Percentiles rank a stretch among this genome's conserved stretches.
These are phyloP conservation scores for Macrobrachium nipponense DNA, from an alignment of 1,140 invertebrate species.

Conservation along the genomic window DNA sequence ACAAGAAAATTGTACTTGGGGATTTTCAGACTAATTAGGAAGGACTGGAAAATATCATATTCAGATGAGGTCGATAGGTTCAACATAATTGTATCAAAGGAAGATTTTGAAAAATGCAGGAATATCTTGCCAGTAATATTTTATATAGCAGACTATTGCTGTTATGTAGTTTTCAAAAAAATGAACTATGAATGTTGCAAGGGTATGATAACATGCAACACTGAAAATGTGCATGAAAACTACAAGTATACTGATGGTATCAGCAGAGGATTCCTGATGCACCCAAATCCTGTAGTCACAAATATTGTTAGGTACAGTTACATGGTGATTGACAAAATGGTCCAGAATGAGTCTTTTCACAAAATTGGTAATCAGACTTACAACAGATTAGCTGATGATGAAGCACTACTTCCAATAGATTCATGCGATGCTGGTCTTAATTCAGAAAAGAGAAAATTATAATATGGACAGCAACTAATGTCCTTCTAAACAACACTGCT, in stretches of 20 bases:
- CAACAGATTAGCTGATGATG: slow-evolving; percentile 21
- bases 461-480: too few species aligned
- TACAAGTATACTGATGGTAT: slow-evolving; percentile 9
- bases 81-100: too few species aligned
- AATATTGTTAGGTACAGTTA: too few species aligned
- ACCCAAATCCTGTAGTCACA: slow-evolving; percentile 22
- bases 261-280: slow-evolving; percentile 9
- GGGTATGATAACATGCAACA: slow-evolving; percentile 8
- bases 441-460: slow-evolving; percentile 21
- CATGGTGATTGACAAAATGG: too few species aligned
- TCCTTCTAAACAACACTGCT: slow-evolving; percentile 13
- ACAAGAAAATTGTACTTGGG: slow-evolving; percentile 2
- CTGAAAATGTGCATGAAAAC: slow-evolving; percentile 7
- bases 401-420: not conserved
- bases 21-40: slow-evolving; percentile 12
- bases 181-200: slow-evolving; percentile 19
- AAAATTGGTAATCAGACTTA: slow-evolving; percentile 1
- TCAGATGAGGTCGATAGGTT: not conserved
- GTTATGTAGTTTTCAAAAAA: slow-evolving; percentile 28
- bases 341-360: too few species aligned
- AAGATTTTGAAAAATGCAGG: too few species aligned
- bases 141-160: slow-evolving; percentile 15
- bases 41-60: not conserved
- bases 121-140: not conserved
- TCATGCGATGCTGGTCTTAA: slow-evolving; percentile 1